Percentiles rank a stretch among this genome's conserved stretches.
Conservation (phyloP, 2,888 invertebrate genomes). For the Agrotis segetum region DNA sequence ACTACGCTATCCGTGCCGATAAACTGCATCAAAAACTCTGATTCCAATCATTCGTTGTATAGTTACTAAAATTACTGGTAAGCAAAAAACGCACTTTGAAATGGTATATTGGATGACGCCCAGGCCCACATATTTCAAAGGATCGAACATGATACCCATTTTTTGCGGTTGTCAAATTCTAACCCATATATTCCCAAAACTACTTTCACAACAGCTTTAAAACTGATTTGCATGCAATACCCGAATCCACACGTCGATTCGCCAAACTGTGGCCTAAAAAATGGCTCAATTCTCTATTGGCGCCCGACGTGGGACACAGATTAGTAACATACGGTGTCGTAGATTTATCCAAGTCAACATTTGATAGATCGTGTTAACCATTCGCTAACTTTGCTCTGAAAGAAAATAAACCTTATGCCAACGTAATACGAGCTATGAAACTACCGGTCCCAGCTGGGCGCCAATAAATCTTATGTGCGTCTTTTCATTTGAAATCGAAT, state of each 20-base stretch:
- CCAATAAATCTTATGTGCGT: constrained; percentile 59
- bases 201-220: constrained; percentile 32
- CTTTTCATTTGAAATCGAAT: constrained; percentile 55
- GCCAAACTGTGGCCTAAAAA: constrained; percentile 46
- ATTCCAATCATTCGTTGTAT: background rate
- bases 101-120: background rate
- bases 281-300: constrained; percentile 58
- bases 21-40: background rate
- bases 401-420: constrained; percentile 44
- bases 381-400: constrained; percentile 28
- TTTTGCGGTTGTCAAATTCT: constrained; percentile 2
- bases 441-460: constrained; percentile 45
- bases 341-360: constrained; percentile 72
- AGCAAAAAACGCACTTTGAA: background rate
- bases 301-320: constrained; percentile 68
- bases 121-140: too few species aligned
- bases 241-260: constrained; percentile 7
- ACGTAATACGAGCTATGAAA: constrained; percentile 38
- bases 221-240: constrained; percentile 46
- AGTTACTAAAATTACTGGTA: background rate
- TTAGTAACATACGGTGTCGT: constrained; percentile 70
- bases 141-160: background rate
- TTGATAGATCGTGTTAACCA: constrained; percentile 70
- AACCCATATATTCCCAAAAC: constrained; percentile 15
- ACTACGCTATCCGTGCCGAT: too few species aligned